Conservation (phyloP, 2,797 vertebrate genomes). For the Pelochelys cantorii region DNA sequence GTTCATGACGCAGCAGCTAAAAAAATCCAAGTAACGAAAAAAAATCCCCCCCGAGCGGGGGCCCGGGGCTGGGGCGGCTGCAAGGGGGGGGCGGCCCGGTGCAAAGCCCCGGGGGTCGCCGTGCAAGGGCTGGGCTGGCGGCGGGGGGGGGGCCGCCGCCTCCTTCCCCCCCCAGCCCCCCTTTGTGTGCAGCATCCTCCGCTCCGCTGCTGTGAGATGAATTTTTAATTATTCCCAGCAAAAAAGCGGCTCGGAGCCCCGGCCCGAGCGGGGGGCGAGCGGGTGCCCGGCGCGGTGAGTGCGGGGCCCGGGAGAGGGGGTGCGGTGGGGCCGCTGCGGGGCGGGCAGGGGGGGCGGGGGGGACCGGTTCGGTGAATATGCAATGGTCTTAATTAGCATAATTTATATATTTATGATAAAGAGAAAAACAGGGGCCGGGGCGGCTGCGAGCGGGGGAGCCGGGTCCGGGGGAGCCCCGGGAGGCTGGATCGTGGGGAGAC, state of each 20-base stretch:
- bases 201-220: constrained; percentile 88
- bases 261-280: neutral
- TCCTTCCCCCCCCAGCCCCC: constrained; percentile 45
- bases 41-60: constrained; percentile 72
- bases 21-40: constrained; percentile 85
- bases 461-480: constrained; percentile 1
- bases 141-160: constrained; percentile 34
- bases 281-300: constrained; percentile 82
- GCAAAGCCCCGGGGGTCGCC: neutral
- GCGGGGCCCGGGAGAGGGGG: neutral
- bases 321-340: constrained; percentile 68
- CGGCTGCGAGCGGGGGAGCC: neutral
- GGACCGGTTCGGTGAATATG: constrained; percentile 91
- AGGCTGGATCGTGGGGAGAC: neutral
- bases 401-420: constrained; percentile 99
- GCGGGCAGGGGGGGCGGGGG: constrained; percentile 69
- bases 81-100: neutral
- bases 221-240: constrained; percentile 91
- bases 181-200: constrained; percentile 87
- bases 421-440: constrained; percentile 79
- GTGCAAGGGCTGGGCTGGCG: constrained; percentile 35
- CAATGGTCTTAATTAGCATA: constrained; percentile 99
- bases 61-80: constrained; percentile 12
- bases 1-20: constrained; percentile 98
- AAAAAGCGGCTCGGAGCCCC: constrained; percentile 59